These are phyloP conservation scores for Myotis pilosus DNA, from an alignment of 2,797 vertebrate genomes.

Conservation along the genomic window DNA sequence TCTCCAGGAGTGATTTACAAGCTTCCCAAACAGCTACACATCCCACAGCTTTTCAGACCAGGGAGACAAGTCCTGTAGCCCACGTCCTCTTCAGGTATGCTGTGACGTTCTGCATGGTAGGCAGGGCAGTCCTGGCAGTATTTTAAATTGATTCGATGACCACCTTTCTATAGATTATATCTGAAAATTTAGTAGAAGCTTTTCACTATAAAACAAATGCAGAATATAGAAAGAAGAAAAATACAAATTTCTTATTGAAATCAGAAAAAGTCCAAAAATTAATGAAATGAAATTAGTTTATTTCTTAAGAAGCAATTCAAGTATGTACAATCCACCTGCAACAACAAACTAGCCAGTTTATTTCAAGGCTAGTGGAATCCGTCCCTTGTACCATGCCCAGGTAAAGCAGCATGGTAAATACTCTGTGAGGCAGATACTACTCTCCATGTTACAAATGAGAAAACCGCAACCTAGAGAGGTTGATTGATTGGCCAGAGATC, in stretches of 20 bases:
- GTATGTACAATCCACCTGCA: neutral
- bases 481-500: neutral
- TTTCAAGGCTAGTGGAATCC: neutral
- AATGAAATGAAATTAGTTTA: neutral
- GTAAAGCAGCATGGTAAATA: too few relatives aligned
- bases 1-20: neutral
- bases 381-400: too few relatives aligned
- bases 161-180: neutral
- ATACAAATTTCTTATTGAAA: neutral
- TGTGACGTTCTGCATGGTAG: neutral
- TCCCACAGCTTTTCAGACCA: neutral
- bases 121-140: neutral
- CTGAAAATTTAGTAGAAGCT: neutral
- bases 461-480: neutral
- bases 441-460: neutral
- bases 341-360: neutral
- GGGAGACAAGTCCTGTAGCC: neutral
- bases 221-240: neutral
- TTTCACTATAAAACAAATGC: neutral
- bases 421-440: too few relatives aligned
- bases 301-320: conserved; percentile 39
- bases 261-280: neutral
- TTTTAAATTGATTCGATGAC: neutral
- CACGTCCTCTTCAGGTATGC: neutral
- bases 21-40: neutral